Evolutionary conservation across 2,888 invertebrate genomes (phyloP), one percentile per base, ranked within the genome.

Genomic region (Aspidiotus destructor): DNA sequence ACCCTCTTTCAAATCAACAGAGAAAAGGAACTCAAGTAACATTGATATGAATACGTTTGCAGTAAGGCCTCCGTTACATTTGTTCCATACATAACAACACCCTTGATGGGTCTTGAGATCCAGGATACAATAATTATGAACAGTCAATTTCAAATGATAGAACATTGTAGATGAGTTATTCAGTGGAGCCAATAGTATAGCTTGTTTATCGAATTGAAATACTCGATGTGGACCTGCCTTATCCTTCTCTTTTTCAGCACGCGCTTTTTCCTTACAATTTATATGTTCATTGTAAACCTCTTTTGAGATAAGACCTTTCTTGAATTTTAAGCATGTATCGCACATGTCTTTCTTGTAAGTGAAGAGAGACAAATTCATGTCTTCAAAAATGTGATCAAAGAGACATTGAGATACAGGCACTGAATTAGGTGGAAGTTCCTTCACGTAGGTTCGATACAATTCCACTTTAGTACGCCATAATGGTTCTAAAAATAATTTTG

Each of bases 121-220:
- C 11, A 44, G 62, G n/a, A 70, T 41, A n/a, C 73, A 73, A 52
- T 70, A 44, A 44, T 44, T 44, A 13, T 44, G 48, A 10, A 44
- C 48, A 10, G 8, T 44, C 9, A 44, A 13, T 44, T 44, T 44
- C 8, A 13, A 10, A 13, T 13, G 48, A 44, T 44, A 44, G 48
- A 10, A 44, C 48, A 44, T 44, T 8, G 9, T 44, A 13, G 13
- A 44, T 10, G 9, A 10, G 13, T 44, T 44, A 44, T 44, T 44
- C 9, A 10, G 48, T 8, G 48, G 48, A 10, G 48, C 48, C 48
- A 44, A 13, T 13, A 44, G 13, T 10, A 44, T 13, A 44, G 48
- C 8, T 44, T 44, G 9, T 8, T 10, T 8, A 44, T 44, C 48
- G 8, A 44, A 8, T 10, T 8, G 8, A 13, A 44, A 44, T 10